These are phyloP conservation scores for Endotricha flammealis DNA, from an alignment of 2,888 invertebrate species.

Conservation along the genomic window DNA sequence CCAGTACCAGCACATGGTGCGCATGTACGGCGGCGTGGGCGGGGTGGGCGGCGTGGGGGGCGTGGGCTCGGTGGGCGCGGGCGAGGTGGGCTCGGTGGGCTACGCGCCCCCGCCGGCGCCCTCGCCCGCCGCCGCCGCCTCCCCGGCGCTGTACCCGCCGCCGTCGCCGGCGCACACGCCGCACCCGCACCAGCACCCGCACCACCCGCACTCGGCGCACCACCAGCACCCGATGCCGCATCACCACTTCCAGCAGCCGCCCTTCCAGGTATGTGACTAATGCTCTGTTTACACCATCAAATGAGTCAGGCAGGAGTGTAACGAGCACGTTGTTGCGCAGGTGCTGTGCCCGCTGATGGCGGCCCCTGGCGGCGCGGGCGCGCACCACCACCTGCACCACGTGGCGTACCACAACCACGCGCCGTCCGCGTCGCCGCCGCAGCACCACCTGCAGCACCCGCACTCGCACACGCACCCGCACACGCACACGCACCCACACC, in stretches of 20 bases:
- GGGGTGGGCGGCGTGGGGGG: conserved; percentile 41
- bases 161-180: conserved; percentile 72
- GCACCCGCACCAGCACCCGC: conserved; percentile 53
- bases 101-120: conserved; percentile 60
- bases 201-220: conserved; percentile 27
- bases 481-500: conserved; percentile 16
- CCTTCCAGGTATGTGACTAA: conserved; percentile 58
- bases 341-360: conserved; percentile 67
- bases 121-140: conserved; percentile 62
- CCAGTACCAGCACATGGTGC: conserved; percentile 72
- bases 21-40: conserved; percentile 79
- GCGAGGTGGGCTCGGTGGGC: conserved; percentile 43
- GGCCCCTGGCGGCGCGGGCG: conserved; percentile 37
- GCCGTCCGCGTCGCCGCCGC: conserved; percentile 64
- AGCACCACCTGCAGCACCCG: conserved; percentile 49
- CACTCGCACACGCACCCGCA: too few relatives aligned
- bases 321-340: conserved; percentile 36
- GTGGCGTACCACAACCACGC: conserved; percentile 70
- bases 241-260: conserved; percentile 66
- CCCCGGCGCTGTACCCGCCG: conserved; percentile 69
- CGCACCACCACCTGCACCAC: conserved; percentile 66
- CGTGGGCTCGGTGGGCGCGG: conserved; percentile 27
- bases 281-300: not conserved
- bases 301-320: not conserved
- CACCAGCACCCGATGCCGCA: conserved; percentile 33